Percentiles rank a stretch among this genome's conserved stretches.
These are phyloP conservation scores for Byasa hedistus DNA, from an alignment of 2,888 invertebrate genomes.

Conservation along the genomic window DNA sequence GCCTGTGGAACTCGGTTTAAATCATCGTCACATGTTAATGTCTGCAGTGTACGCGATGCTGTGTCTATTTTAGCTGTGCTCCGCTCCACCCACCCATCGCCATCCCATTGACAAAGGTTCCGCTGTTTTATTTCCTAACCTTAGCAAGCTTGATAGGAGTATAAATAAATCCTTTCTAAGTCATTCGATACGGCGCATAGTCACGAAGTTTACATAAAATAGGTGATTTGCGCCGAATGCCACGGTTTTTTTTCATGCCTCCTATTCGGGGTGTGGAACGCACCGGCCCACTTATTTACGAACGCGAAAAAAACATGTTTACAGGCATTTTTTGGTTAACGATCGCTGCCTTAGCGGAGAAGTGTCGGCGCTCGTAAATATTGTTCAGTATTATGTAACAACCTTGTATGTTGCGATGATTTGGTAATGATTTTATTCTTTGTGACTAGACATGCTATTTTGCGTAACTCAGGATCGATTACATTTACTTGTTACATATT, in stretches of 20 bases:
- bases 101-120: slow-evolving; percentile 56
- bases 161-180: slow-evolving; percentile 77
- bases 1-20: slow-evolving; percentile 52
- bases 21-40: slow-evolving; percentile 52
- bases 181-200: slow-evolving; percentile 76
- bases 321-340: slow-evolving; percentile 61
- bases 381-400: slow-evolving; percentile 61
- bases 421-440: slow-evolving; percentile 42
- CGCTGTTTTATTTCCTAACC: slow-evolving; percentile 44
- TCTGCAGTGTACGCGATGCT: slow-evolving; percentile 41
- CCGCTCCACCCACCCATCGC: slow-evolving; percentile 50
- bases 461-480: not conserved
- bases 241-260: slow-evolving; percentile 56
- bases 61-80: slow-evolving; percentile 56
- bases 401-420: slow-evolving; percentile 42
- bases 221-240: slow-evolving; percentile 74
- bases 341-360: slow-evolving; percentile 44
- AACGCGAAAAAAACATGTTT: slow-evolving; percentile 71
- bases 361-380: slow-evolving; percentile 59
- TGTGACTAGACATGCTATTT: slow-evolving; percentile 38
- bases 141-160: slow-evolving; percentile 50
- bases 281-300: slow-evolving; percentile 53
- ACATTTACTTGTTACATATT: not conserved
- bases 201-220: slow-evolving; percentile 80
- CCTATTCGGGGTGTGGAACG: slow-evolving; percentile 55